Evolutionary conservation across 2,113 vertebrate genomes (phyloP).

Genomic region (Oreotrochilus melanogaster): DNA sequence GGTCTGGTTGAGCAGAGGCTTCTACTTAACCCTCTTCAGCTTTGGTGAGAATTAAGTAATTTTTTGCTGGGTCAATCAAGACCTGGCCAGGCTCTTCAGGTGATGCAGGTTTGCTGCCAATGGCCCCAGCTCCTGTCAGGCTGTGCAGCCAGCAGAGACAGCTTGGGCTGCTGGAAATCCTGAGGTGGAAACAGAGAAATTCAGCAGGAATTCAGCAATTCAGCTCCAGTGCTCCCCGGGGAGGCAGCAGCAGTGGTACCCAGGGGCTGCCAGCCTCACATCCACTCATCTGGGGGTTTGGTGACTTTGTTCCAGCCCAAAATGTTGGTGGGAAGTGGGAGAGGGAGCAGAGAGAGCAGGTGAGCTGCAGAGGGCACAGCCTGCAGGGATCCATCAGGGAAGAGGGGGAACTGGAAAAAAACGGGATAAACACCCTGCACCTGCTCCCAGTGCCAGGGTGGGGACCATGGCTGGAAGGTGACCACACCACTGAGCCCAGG

Average conservation of each 20-base stretch:
- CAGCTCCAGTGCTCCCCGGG: accelerated
- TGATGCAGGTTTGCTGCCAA: neutral
- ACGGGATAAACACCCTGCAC: no score
- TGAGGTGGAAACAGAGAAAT: neutral
- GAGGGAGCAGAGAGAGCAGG: neutral
- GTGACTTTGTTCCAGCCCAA: neutral
- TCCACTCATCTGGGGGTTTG: accelerated
- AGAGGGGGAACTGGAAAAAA: no score
- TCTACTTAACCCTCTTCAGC: neutral
- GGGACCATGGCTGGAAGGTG: neutral
- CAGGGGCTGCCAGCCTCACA: accelerated
- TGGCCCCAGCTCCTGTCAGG: neutral
- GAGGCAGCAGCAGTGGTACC: accelerated
- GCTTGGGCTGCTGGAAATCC: neutral
- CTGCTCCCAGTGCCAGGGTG: neutral
- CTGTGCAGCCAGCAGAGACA: neutral
- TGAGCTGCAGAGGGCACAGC: neutral
- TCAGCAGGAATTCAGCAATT: no score
- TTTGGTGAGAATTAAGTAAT: neutral
- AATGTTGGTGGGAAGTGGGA: neutral
- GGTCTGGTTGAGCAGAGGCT: neutral
- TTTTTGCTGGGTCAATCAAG: neutral
- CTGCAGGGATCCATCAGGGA: neutral
- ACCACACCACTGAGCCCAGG: neutral
- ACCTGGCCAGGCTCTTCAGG: neutral